A percentile compares a stretch with the other conserved stretches of the same genome.
Conservation (phyloP, 2,888 invertebrate species). For the Caenorhabditis sp. region DNA sequence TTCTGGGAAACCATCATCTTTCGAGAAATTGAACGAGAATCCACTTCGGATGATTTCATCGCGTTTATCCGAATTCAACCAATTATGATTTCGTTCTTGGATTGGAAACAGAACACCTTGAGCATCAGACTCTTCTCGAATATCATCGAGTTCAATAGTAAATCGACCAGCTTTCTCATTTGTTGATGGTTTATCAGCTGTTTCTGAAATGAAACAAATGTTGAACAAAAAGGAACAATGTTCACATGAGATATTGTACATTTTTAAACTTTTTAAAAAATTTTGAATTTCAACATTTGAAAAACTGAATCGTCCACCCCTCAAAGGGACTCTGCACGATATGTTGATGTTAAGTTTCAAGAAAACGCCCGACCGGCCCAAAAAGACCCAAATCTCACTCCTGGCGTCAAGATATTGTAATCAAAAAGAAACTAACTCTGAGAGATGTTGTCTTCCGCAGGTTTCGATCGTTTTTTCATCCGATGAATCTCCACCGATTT, state of each 20-base stretch:
- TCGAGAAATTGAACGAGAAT: constrained; percentile 33
- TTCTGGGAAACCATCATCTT: constrained; percentile 64
- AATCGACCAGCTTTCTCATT: constrained; percentile 34
- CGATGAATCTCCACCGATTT: constrained; percentile 24
- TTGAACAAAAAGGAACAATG: too few species aligned
- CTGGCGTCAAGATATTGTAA: too few species aligned
- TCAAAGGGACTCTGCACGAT: too few species aligned
- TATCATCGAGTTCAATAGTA: constrained; percentile 38
- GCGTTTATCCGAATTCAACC: constrained; percentile 7
- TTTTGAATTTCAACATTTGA: too few species aligned
- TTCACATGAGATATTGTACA: too few species aligned
- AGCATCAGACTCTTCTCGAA: constrained; percentile 19
- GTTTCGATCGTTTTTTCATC: constrained; percentile 22
- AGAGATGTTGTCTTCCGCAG: not conserved
- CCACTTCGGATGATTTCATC: constrained; percentile 10
- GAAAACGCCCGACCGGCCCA: too few species aligned
- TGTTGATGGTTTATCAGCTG: not conserved
- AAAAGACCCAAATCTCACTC: too few species aligned
- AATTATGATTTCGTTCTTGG: constrained; percentile 31
- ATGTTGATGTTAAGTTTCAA: too few species aligned
- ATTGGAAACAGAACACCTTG: constrained; percentile 18
- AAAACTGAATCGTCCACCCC: too few species aligned
- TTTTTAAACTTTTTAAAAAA: too few species aligned
- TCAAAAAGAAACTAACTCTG: not conserved
- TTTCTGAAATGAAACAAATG: not conserved